phyloP scores from a whole-genome alignment of 1,140 invertebrate genomes.

The Globodera rostochiensis region DNA sequence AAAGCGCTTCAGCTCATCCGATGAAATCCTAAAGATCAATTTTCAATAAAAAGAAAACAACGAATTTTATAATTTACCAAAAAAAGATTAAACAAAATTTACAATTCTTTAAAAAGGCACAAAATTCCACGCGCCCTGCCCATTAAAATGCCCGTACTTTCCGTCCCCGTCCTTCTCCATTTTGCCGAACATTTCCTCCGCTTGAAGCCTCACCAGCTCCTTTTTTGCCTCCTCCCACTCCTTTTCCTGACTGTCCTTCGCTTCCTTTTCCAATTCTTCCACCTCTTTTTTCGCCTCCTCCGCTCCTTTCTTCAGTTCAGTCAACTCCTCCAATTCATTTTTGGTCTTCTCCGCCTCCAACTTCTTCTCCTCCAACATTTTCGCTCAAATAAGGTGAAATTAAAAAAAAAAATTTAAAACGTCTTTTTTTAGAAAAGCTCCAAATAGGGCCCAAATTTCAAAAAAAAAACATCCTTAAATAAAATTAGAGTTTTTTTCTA shows the following conservation, averaged over 20 bases:
- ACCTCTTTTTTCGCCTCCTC: slow-evolving; percentile 74
- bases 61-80: neutral
- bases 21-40: slow-evolving; percentile 4
- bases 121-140: no score
- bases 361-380: slow-evolving; percentile 54
- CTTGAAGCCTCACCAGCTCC: neutral
- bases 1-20: slow-evolving; percentile 1
- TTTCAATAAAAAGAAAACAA: neutral
- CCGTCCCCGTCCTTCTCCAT: slow-evolving; percentile 46
- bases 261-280: slow-evolving; percentile 70
- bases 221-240: slow-evolving; percentile 58
- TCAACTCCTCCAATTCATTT: slow-evolving; percentile 55
- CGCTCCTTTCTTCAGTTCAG: slow-evolving; percentile 67
- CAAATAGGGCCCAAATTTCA: slow-evolving; percentile 67
- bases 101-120: no score
- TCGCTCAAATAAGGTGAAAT: slow-evolving; percentile 19
- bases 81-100: neutral
- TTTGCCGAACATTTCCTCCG: slow-evolving; percentile 19
- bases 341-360: slow-evolving; percentile 44
- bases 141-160: slow-evolving; percentile 18
- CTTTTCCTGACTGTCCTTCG: slow-evolving; percentile 68
- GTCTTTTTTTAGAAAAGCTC: slow-evolving; percentile 52
- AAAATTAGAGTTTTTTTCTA: neutral
- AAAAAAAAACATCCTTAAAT: slow-evolving; percentile 3
- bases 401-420: slow-evolving; percentile 73